Evolutionary conservation across 2,888 invertebrate genomes (phyloP), one percentile per base, ranked within the genome.

Genomic region (Sthenelais limicola): DNA sequence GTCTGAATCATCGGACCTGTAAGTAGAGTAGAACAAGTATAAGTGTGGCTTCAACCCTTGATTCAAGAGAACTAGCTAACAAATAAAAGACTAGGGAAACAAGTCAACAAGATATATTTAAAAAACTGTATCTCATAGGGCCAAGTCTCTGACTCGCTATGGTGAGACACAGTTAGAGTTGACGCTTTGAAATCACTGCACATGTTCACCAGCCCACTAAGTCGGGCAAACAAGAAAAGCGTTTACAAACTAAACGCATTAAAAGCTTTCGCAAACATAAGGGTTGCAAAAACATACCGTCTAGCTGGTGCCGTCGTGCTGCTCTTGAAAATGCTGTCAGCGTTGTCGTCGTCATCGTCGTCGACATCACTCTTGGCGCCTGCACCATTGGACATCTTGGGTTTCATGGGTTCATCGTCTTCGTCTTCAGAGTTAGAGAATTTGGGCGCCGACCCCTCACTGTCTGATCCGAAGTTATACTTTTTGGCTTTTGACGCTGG

Each of bases 401-500:
- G n/a, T 28, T 35, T 35, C 18, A n/a, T 9, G 7, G 66, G 66
- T 35, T 3, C 2, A 3, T 26, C 1, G 15, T 68, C 68, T 3
- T 68, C 52, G 5, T 47, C 67, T 21, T 68, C 68, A 3, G 33
- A 51, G 5, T 26, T 33, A 3, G 33, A 28, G 43, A 66, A 35
- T 12, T 66, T 3, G 9, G 38, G 35, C 9, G 21, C 66, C 5
- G 12, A 21, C 9, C 21, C 51, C 38, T 66, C 66, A 43, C 26
- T 26, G 24, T 66, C 66, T 38, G 12, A 12, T 15, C 18, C 43
- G 38, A 38, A 66, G 24, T 35, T 66, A 43, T 66, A 66, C 24
- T 66, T 66, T 9, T 15, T 9, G 21, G n/a, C 38, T 24, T 66
- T 66, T n/a, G 66, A 26, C 15, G 38, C 66, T 12, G 66, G 32